Evolutionary conservation across 92 coral and sea anemone genomes (phyloP).

Genomic region (Desmophyllum pertusum): DNA sequence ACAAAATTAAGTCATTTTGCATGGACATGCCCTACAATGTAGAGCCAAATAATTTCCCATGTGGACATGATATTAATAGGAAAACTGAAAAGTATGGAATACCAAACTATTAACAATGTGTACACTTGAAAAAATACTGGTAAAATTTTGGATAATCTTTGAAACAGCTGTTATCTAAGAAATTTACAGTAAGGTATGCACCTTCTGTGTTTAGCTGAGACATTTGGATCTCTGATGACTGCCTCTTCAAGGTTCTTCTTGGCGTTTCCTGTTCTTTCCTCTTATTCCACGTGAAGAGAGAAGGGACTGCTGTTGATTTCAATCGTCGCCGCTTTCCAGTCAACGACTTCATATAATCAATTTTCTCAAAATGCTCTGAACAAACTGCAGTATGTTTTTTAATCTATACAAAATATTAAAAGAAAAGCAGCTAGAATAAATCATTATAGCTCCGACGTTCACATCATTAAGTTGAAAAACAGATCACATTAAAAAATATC

Average conservation of each 20-base stretch:
- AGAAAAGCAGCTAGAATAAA: not conserved
- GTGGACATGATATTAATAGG: no score
- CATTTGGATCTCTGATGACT: not conserved
- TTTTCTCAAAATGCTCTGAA: constrained; percentile 30
- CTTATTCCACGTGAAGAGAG: constrained; percentile 17
- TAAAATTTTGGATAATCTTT: no score
- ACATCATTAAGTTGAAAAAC: no score
- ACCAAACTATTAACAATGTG: no score
- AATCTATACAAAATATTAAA: constrained; percentile 19
- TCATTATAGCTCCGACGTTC: not conserved
- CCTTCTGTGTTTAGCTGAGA: not conserved
- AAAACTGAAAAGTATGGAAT: no score
- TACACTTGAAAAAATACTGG: no score
- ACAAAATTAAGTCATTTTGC: no score
- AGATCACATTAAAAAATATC: no score
- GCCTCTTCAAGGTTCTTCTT: constrained; percentile 8
- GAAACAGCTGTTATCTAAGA: no score
- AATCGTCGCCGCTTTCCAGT: constrained; percentile 1
- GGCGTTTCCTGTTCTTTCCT: not conserved
- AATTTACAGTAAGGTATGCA: constrained; percentile 8
- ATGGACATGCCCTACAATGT: no score
- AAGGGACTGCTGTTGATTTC: constrained; percentile 34
- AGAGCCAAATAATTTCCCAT: no score
- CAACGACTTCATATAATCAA: constrained; percentile 21
- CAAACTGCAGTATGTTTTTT: constrained; percentile 36